Base-by-base conservation (phyloP, 2,888 invertebrate genomes). In the Exephanes ischioxanthus region DNA sequence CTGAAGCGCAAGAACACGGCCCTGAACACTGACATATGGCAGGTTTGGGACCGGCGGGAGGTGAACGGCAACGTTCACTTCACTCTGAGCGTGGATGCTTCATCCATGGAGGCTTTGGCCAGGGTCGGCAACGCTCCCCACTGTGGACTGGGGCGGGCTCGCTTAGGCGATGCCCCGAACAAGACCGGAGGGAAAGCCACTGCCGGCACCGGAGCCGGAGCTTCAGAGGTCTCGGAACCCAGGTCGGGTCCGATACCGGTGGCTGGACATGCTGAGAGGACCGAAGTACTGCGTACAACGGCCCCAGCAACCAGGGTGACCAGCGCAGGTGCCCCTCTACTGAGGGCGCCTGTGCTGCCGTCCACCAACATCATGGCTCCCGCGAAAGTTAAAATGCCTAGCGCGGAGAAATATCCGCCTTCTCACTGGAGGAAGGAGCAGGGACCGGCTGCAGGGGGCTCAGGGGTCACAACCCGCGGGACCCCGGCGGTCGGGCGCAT, bases 1-100 rank as follows among this genome's bases (percentile, higher is more conserved):
- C 73, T 89, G 45, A 63, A 58, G 1, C 61, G 85, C 16, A 83
- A 85, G n/a, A 89, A 87, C 26, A 63, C 83, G 6, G 83, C 84
- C 3, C 77, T 88, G 7, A 75, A 78, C 26, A 83, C 88, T 7
- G 51, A 55, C 48, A 30, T 86, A 7, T 88, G 86, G 88, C 82
- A 78, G 58, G 71, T 87, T 37, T 86, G 84, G 58, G 87, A 83
- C 41, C 71, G 81, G 63, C 71, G 68, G 77, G 68, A 75, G 7
- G 79, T 77, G n/a, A 66, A 67, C 6, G 77, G 78, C 9, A 67
- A 70, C 16, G 73, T 82, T 66, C 78, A 84, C 84, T 66, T 87
- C n/a, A 30, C 86, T 41, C 61, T 87, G 6, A 85, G 87, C 16
- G 79, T 87, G 22, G 81, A 87, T 9, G 67, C 67, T 45, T 71